Evolutionary conservation across 2,113 vertebrate genomes (phyloP), one percentile per base, ranked within the genome.

Genomic region (Tyrannus savana): DNA sequence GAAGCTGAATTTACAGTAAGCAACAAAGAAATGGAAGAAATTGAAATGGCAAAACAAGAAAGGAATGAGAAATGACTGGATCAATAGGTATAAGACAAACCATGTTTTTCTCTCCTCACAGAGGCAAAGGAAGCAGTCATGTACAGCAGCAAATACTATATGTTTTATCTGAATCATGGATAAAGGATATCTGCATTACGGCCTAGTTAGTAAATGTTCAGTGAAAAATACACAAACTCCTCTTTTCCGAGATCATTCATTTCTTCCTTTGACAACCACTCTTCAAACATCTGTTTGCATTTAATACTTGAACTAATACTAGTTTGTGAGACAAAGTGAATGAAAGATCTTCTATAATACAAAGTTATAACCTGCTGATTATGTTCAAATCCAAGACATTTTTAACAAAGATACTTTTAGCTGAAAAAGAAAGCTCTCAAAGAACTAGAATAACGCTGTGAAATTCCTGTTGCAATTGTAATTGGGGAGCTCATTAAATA

Each of bases 401-500:
- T 75, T 27, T 56, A 85, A 67, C 44, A 87, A 60, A 80, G 46
- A 14, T 79, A 69, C 42, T 88, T 89, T 86, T 55, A 59, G 42
- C 35, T 84, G 23, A 93, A 91, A 89, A 83, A 55, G 69, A 60
- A 72, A 93, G 10, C 27, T 69, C 78, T 86, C 56, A 82, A 78
- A 92, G 76, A 88, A 63, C 58, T 23, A 55, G 33, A 24, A n/a
- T 42, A 91, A 76, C 19, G 62, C 53, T 64, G 25, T 73, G 78
- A 93, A 76, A 67, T 47, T 89, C 71, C 75, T 76, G 37, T 62
- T 59, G 77, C 12, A 87, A 72, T 67, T 84, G 49, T 62, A 82
- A 58, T 52, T 79, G 84, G 58, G 78, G 37, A 91, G 35, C 53
- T 93, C 87, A 80, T 88, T 95, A 93, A 91, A 69, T 77, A 79